These are phyloP conservation scores for Copidosoma floridanum DNA, from an alignment of 1,140 invertebrate species.

Conservation along the genomic window DNA sequence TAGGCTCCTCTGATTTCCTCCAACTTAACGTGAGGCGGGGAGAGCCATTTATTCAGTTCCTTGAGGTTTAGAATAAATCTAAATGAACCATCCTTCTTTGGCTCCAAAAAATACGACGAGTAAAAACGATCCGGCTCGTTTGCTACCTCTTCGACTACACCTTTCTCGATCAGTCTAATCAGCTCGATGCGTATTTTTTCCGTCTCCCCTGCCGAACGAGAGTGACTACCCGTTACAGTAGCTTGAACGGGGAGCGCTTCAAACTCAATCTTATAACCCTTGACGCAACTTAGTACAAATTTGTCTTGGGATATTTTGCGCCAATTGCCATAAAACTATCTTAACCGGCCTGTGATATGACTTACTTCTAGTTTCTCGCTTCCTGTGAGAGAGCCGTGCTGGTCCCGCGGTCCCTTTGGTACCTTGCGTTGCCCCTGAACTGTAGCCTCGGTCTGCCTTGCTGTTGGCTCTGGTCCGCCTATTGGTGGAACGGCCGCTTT, in stretches of 20 bases:
- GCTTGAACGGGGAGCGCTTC: no score
- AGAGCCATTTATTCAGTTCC: neutral
- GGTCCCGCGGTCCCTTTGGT: no score
- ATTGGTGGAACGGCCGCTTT: no score
- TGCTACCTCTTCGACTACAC: neutral
- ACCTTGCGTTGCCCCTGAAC: no score
- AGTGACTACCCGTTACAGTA: no score
- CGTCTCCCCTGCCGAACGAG: no score
- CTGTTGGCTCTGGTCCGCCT: no score
- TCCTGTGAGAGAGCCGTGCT: no score
- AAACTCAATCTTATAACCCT: constrained; percentile 11
- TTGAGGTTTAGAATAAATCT: constrained; percentile 3
- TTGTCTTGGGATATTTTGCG: no score
- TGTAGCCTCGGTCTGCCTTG: no score
- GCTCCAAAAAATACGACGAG: neutral
- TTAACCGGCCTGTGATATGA: no score
- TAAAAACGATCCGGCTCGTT: neutral
- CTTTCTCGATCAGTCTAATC: neutral
- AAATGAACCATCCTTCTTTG: neutral
- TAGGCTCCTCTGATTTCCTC: neutral
- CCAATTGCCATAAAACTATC: neutral
- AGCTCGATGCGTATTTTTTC: neutral
- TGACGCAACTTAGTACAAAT: constrained; percentile 3
- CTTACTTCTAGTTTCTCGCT: no score
- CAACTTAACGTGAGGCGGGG: neutral